phyloP scores from a whole-genome alignment of 2,888 invertebrate genomes.

The Coelogynopora nodosa region DNA sequence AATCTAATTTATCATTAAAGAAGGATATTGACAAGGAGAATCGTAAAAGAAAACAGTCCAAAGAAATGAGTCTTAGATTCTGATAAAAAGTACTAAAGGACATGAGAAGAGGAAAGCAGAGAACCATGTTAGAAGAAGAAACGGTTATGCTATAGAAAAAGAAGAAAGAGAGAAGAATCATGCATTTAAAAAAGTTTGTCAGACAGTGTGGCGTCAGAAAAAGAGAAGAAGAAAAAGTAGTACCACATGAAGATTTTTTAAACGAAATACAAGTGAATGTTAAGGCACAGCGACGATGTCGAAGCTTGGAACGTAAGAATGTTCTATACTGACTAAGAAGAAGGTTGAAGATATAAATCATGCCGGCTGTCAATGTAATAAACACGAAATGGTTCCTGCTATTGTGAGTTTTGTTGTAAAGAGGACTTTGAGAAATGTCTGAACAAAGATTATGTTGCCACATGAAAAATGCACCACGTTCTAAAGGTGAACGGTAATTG shows the following conservation, averaged over 20 bases:
- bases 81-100: not conserved
- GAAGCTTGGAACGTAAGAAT: constrained; percentile 24
- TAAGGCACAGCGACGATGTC: constrained; percentile 18
- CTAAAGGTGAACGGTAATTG: not conserved
- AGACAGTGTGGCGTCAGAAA: too few relatives aligned
- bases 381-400: not conserved
- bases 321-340: not conserved
- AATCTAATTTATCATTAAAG: not conserved
- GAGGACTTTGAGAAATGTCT: not conserved
- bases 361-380: too few relatives aligned
- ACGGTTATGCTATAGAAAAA: not conserved
- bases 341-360: constrained; percentile 1
- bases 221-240: too few relatives aligned
- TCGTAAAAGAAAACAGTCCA: not conserved
- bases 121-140: not conserved
- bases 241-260: not conserved
- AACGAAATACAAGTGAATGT: not conserved
- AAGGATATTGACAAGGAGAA: too few relatives aligned
- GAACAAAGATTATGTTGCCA: not conserved
- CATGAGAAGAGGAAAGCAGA: not conserved
- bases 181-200: not conserved
- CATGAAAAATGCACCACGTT: not conserved
- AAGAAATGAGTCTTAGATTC: not conserved
- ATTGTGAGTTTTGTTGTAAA: not conserved
- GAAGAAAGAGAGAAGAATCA: not conserved